Base-by-base conservation (phyloP, 2,888 invertebrate species). In the Muscina levida region DNA sequence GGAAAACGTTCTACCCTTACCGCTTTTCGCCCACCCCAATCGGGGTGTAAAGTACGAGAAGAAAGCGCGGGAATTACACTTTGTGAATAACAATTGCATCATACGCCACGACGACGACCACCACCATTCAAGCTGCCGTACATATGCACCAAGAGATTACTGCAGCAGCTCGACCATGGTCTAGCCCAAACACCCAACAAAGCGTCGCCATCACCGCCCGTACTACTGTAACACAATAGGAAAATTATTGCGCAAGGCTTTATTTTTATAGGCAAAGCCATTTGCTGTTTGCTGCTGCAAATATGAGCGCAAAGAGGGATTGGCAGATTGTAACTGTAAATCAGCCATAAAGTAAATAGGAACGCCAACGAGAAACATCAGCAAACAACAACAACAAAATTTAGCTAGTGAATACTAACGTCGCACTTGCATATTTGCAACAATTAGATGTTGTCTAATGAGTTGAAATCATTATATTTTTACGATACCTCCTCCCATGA, bases 201-300 rank as follows among this genome's bases (percentile, higher is more conserved):
- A 56, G 2, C 13, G 0, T n/a, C 37, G 17, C 42, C 2, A 22
- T 39, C 13, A 13, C 8, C 10, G n/a, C 2, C 13, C 62, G 17
- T 37, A 15, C 15, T 4, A 57, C 57, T 22, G 42, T 42, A 42
- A 22, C 72, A 44, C 68, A 79, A 79, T 68, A 56, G 19, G 67
- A 67, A 79, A 79, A 76, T 53, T 79, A 75, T 79, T 79, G 75
- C 62, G 75, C 72, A 72, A 76, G 79, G 79, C 67, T 75, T 75
- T 68, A 53, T 53, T 53, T 53, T 22, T 53, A 19, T 48, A 48
- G 19, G 48, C 8, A 48, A 48, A 17, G 48, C 3, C 3, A 31
- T 3, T 8, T 31, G 8, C 31, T 3, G 3, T 3, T 8, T 8
- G 4, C 31, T 31, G 3, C 31, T 5, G 3, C 31, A 31, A 8